These are phyloP conservation scores for Poeciliopsis turrubarensis DNA, from an alignment of 2,113 vertebrate genomes.

Conservation along the genomic window DNA sequence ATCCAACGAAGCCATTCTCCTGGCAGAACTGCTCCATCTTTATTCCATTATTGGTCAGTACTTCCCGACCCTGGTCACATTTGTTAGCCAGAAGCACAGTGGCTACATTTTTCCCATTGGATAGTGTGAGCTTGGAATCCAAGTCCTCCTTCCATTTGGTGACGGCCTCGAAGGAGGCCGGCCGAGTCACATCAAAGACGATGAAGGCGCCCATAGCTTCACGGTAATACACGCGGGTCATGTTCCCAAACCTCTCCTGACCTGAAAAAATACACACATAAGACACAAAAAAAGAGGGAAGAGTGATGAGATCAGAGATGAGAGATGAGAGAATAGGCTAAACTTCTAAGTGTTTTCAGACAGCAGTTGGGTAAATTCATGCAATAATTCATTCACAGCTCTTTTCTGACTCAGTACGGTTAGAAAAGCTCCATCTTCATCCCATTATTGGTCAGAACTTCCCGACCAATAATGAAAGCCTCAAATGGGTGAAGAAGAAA, in stretches of 20 bases:
- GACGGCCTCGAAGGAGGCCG: conserved; percentile 82
- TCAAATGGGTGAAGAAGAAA: neutral
- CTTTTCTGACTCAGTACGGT: neutral
- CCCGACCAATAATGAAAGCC: no score
- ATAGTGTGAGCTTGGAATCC: conserved; percentile 84
- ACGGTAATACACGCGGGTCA: conserved; percentile 87
- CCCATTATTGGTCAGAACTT: no score
- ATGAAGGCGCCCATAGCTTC: conserved; percentile 86
- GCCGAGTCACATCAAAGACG: conserved; percentile 83
- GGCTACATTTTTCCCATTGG: conserved; percentile 81
- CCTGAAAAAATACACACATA: conserved; percentile 62
- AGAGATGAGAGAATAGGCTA: neutral
- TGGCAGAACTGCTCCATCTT: conserved; percentile 84
- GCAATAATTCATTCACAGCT: neutral
- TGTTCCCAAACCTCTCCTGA: conserved; percentile 87
- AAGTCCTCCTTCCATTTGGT: conserved; percentile 87
- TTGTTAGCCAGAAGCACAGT: conserved; percentile 85
- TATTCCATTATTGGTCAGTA: conserved; percentile 75
- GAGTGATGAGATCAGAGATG: no score
- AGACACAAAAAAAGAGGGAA: neutral
- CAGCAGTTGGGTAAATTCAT: neutral
- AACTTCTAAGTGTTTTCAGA: neutral
- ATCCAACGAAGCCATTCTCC: conserved; percentile 84
- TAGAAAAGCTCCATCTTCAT: no score
- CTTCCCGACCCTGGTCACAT: conserved; percentile 82